phyloP scores from a whole-genome alignment of 2,888 invertebrate species.

The Thelaira solivaga region DNA sequence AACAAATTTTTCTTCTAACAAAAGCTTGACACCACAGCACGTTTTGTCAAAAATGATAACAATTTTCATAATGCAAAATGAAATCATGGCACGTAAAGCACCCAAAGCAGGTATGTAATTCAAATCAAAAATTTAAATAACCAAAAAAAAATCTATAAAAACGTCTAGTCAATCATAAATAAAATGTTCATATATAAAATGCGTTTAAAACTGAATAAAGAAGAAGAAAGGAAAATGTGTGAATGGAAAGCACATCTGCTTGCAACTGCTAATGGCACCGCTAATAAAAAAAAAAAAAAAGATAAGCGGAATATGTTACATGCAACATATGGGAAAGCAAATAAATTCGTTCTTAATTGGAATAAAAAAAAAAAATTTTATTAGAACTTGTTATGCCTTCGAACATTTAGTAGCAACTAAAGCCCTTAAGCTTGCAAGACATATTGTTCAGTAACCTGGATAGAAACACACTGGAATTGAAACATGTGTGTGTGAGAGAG shows the following conservation, averaged over 20 bases:
- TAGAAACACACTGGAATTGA: not conserved
- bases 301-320: too few species aligned
- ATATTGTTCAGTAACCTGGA: not conserved
- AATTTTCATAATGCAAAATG: not conserved
- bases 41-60: not conserved
- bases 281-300: too few species aligned
- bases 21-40: constrained; percentile 28
- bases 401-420: constrained; percentile 2
- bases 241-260: too few species aligned
- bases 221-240: not conserved
- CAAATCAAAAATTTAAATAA: not conserved
- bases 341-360: too few species aligned
- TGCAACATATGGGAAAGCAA: too few species aligned
- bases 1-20: too few species aligned
- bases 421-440: not conserved
- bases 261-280: too few species aligned
- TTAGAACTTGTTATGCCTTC: not conserved
- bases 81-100: not conserved
- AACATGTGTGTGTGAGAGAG: not conserved
- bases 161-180: not conserved
- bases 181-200: too few species aligned
- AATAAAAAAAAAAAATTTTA: not conserved
- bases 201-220: not conserved
- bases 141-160: not conserved
- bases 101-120: constrained; percentile 17